Evolutionary conservation across 2,797 vertebrate species (phyloP).

Genomic region (Parauchenoglanis ngamensis): DNA sequence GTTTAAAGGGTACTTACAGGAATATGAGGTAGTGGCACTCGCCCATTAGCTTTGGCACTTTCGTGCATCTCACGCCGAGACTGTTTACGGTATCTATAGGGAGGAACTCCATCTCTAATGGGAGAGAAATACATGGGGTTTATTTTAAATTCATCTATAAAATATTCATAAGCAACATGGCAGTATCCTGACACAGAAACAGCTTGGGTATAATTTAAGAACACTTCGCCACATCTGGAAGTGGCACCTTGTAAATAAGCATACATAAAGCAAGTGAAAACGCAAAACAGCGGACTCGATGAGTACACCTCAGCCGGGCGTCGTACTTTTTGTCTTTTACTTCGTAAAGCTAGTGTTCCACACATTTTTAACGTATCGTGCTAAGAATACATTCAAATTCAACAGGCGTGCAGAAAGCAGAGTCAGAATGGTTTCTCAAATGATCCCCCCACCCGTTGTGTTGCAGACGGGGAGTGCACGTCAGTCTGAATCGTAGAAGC

Average conservation of each 20-base stretch:
- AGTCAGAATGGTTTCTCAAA: neutral
- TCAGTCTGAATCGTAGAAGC: slow-evolving; percentile 33
- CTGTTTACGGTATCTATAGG: slow-evolving; percentile 90
- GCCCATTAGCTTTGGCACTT: slow-evolving; percentile 97
- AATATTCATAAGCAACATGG: neutral
- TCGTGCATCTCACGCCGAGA: slow-evolving; percentile 97
- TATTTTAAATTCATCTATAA: neutral
- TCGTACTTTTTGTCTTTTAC: too few species aligned
- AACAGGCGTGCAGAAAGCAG: slow-evolving; percentile 17
- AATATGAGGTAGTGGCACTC: slow-evolving; percentile 97
- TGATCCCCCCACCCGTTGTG: slow-evolving; percentile 22
- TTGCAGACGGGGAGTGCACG: slow-evolving; percentile 3
- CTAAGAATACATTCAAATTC: slow-evolving; percentile 22
- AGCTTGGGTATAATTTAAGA: neutral
- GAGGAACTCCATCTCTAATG: slow-evolving; percentile 92
- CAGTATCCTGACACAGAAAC: neutral
- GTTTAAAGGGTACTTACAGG: slow-evolving; percentile 85
- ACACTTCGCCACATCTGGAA: neutral
- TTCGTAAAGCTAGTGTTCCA: neutral
- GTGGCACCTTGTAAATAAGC: neutral
- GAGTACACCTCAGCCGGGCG: too few species aligned
- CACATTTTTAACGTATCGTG: neutral
- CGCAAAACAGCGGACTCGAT: neutral
- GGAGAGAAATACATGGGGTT: slow-evolving; percentile 57
- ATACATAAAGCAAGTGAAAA: neutral